These are phyloP conservation scores for Macquaria australasica DNA, from an alignment of 2,113 vertebrate species.

Conservation along the genomic window DNA sequence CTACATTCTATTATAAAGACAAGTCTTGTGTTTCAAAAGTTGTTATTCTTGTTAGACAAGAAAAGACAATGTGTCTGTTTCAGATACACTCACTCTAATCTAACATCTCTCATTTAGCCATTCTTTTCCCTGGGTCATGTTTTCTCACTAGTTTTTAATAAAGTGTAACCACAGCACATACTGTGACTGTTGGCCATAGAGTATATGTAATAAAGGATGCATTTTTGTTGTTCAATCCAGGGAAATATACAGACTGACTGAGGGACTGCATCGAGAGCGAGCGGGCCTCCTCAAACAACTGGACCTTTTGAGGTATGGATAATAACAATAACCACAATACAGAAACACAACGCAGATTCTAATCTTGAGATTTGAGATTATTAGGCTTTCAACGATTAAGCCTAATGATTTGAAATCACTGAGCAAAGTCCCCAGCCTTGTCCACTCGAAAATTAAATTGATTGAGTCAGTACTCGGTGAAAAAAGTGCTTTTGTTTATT, in stretches of 20 bases:
- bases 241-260: slow-evolving; percentile 91
- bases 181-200: background rate
- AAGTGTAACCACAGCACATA: background rate
- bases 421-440: background rate
- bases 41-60: too few relatives aligned
- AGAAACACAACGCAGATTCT: background rate
- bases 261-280: slow-evolving; percentile 91
- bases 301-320: slow-evolving; percentile 90
- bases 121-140: background rate
- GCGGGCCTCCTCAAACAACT: slow-evolving; percentile 91
- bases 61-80: background rate
- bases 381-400: background rate
- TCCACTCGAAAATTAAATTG: too few relatives aligned
- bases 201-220: background rate
- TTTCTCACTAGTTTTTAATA: background rate
- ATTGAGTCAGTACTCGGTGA: too few relatives aligned
- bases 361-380: background rate
- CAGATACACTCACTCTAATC: background rate
- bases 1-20: background rate
- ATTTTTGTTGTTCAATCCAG: slow-evolving; percentile 76
- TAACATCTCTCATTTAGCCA: background rate
- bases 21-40: background rate
- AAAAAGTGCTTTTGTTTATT: background rate
- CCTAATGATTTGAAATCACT: background rate
- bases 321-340: background rate